These are phyloP conservation scores for Brachionus plicatilis DNA, from an alignment of 1,140 invertebrate species.

Conservation along the genomic window DNA sequence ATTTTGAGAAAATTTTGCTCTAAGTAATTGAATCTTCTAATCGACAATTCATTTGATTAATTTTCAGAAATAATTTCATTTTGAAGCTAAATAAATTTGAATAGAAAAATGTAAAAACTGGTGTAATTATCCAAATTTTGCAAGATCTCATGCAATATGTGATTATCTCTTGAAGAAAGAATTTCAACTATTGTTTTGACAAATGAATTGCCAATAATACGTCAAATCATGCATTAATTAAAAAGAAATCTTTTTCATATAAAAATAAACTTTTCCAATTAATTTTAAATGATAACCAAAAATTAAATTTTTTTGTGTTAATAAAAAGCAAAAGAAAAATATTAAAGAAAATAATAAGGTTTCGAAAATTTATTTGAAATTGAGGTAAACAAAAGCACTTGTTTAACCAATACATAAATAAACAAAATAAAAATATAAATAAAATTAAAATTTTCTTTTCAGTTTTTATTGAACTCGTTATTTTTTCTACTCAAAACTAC, in stretches of 20 bases:
- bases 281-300: not conserved
- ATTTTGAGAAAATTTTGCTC: not conserved
- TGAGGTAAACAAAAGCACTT: not conserved
- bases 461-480: constrained; percentile 18
- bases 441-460: not conserved
- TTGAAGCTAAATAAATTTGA: not conserved
- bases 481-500: not conserved
- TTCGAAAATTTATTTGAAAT: not conserved
- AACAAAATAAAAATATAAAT: not conserved
- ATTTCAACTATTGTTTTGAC: not conserved
- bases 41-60: not conserved
- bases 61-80: not conserved
- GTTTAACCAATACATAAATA: constrained; percentile 1
- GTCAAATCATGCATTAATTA: not conserved
- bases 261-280: not conserved
- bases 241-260: not conserved
- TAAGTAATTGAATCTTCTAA: not conserved
- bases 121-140: not conserved
- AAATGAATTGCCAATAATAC: not conserved
- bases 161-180: not conserved
- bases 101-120: not conserved
- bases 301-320: not conserved
- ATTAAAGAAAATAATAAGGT: not conserved
- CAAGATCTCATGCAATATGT: not conserved
- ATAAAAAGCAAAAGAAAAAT: not conserved